A percentile compares a stretch with the other conserved stretches of the same genome.
These are phyloP conservation scores for Phyllostomus discolor DNA, from an alignment of 2,113 vertebrate genomes.

Conservation along the genomic window DNA sequence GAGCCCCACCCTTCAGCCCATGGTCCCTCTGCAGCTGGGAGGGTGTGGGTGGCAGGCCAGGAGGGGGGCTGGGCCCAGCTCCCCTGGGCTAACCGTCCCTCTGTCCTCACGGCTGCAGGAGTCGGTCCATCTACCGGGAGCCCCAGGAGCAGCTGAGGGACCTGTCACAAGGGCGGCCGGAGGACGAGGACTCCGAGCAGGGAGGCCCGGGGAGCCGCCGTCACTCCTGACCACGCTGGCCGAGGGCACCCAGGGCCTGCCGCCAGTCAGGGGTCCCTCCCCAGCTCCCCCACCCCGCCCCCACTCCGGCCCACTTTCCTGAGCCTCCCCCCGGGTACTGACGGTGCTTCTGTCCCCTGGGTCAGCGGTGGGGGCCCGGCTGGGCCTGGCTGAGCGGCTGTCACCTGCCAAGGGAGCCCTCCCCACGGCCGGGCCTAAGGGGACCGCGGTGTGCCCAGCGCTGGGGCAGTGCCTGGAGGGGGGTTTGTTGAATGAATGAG, in stretches of 20 bases:
- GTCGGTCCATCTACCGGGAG: not conserved
- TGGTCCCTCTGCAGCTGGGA: not conserved
- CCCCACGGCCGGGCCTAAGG: rapidly evolving
- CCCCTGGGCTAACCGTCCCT: too few species aligned
- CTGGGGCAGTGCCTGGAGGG: rapidly evolving
- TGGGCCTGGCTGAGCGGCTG: not conserved
- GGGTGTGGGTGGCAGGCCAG: rapidly evolving
- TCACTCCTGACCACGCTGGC: rapidly evolving
- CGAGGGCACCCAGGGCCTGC: not conserved
- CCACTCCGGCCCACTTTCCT: not conserved
- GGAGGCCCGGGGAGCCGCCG: not conserved
- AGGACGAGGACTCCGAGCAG: not conserved
- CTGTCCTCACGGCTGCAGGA: not conserved
- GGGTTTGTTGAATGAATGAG: not conserved
- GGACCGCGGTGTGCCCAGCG: rapidly evolving
- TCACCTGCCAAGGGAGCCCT: not conserved
- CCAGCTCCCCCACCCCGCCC: too few species aligned
- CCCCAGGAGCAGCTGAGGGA: not conserved
- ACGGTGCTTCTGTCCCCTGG: rapidly evolving
- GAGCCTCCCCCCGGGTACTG: too few species aligned
- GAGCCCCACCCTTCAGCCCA: not conserved
- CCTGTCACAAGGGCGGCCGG: not conserved
- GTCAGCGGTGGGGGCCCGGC: not conserved
- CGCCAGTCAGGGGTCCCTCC: rapidly evolving
- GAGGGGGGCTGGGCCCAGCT: not conserved